Percentiles rank a stretch among this genome's conserved stretches.
phyloP scores from a whole-genome alignment of 1,140 invertebrate genomes.

The Ephestia elutella region DNA sequence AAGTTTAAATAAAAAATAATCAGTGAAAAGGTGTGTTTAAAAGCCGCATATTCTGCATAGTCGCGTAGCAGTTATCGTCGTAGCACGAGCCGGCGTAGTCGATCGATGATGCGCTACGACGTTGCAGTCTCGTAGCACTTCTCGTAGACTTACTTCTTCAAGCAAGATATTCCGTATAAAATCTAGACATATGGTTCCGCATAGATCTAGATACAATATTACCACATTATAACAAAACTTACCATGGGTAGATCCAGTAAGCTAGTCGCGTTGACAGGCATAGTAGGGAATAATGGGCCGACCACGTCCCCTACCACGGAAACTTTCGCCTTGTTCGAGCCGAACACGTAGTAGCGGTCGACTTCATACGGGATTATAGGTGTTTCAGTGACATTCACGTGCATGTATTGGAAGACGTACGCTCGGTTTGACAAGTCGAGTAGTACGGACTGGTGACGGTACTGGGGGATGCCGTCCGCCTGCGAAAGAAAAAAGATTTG shows the following conservation, averaged over 20 bases:
- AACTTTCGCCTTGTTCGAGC: conserved; percentile 91
- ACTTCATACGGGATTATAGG: conserved; percentile 91
- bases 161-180: too few species aligned
- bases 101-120: too few species aligned
- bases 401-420: conserved; percentile 95
- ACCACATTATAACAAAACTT: too few species aligned
- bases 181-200: too few species aligned
- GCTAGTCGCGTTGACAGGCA: conserved; percentile 91
- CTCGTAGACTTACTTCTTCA: too few species aligned
- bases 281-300: conserved; percentile 93
- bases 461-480: conserved; percentile 94
- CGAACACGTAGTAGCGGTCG: conserved; percentile 92
- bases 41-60: too few species aligned
- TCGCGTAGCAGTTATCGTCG: too few species aligned
- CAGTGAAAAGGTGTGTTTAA: too few species aligned
- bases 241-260: conserved; percentile 88
- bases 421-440: conserved; percentile 94
- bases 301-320: conserved; percentile 95
- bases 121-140: too few species aligned
- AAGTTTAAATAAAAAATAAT: too few species aligned
- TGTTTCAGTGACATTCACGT: conserved; percentile 94
- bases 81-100: too few species aligned
- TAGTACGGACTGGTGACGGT: conserved; percentile 92
- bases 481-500: conserved; percentile 49
- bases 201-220: too few species aligned